A percentile compares a stretch with the other conserved stretches of the same genome.
Conservation (phyloP, 2,113 vertebrate genomes). For the Campylorhamphus procurvoides region DNA sequence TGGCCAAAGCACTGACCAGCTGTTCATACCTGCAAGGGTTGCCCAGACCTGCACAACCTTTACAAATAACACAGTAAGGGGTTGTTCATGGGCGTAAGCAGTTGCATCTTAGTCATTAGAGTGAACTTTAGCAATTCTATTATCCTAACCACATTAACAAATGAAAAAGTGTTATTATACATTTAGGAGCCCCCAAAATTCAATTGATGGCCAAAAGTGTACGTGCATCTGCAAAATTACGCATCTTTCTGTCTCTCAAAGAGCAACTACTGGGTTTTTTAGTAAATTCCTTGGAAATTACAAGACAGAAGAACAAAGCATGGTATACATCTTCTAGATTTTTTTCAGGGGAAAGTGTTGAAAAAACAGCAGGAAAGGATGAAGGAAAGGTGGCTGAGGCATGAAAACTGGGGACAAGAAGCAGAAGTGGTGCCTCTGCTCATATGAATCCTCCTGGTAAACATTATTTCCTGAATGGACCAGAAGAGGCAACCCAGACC, state of each 20-base stretch:
- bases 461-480: background rate
- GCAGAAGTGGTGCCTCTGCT: background rate
- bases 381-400: background rate
- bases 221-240: background rate
- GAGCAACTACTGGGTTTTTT: background rate
- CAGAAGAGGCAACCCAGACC: background rate
- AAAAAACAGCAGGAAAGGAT: background rate
- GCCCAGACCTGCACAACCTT: rapidly evolving
- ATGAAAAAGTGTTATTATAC: background rate
- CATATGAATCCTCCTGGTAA: background rate
- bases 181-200: background rate
- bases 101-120: background rate
- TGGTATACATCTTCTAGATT: background rate
- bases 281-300: background rate
- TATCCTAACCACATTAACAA: background rate
- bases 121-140: background rate
- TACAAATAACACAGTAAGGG: background rate
- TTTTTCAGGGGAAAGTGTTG: background rate
- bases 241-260: background rate
- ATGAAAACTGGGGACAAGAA: background rate
- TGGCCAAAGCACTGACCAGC: background rate
- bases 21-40: background rate
- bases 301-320: background rate
- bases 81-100: background rate
- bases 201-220: background rate